These are phyloP conservation scores for Climacteris rufus DNA, from an alignment of 2,113 vertebrate species.

Conservation along the genomic window DNA sequence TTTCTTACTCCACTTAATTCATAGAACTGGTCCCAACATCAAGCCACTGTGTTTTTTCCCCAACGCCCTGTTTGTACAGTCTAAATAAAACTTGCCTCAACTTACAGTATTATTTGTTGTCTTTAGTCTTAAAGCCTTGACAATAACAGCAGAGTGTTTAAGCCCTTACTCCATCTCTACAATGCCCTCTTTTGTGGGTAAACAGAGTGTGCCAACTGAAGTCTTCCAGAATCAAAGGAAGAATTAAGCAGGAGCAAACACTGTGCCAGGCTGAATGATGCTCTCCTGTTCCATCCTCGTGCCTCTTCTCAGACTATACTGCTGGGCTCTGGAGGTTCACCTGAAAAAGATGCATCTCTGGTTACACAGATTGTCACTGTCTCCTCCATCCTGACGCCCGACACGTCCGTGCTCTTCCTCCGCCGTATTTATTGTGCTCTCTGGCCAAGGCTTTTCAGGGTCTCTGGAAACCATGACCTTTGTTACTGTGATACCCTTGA, in stretches of 20 bases:
- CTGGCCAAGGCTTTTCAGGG: neutral
- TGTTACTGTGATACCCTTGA: neutral
- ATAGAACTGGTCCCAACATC: slow-evolving; percentile 83
- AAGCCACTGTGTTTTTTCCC: slow-evolving; percentile 74
- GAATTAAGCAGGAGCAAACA: neutral
- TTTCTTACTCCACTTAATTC: slow-evolving; percentile 85
- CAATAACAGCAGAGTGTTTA: neutral
- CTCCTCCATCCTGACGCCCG: neutral
- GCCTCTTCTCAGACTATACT: neutral
- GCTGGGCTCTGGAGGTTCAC: neutral
- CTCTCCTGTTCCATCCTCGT: neutral
- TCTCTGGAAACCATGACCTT: neutral
- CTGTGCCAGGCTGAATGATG: neutral
- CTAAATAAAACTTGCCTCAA: slow-evolving; percentile 91
- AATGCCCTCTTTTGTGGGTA: neutral
- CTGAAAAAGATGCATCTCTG: neutral
- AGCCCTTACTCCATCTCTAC: neutral
- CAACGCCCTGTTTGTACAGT: slow-evolving; percentile 71
- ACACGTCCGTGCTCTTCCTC: neutral
- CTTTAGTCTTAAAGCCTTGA: slow-evolving; percentile 9
- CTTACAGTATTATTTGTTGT: slow-evolving; percentile 71
- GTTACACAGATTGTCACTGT: neutral
- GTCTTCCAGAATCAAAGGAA: neutral
- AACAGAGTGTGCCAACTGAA: neutral
- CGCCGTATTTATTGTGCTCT: neutral